These are phyloP conservation scores for Dolichotis patagonum DNA, from an alignment of 2,113 vertebrate genomes.

Conservation along the genomic window DNA sequence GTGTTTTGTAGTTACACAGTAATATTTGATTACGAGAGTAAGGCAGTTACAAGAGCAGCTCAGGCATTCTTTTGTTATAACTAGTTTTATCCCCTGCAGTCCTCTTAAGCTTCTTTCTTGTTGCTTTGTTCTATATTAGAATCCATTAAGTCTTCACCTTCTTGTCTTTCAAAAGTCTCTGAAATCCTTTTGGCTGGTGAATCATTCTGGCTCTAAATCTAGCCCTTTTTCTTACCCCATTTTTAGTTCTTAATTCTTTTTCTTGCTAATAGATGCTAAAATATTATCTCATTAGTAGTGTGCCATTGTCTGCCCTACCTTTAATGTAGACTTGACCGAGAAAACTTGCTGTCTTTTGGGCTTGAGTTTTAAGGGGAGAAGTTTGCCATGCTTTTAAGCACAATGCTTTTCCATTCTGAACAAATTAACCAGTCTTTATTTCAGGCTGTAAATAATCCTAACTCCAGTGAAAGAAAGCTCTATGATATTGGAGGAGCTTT, in stretches of 20 bases:
- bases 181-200: conserved; percentile 5
- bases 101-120: background rate
- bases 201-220: conserved; percentile 17
- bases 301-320: conserved; percentile 2
- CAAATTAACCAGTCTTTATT: conserved; percentile 45
- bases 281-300: background rate
- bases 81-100: background rate
- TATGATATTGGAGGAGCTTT: conserved; percentile 30
- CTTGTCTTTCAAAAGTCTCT: conserved; percentile 63
- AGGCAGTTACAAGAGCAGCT: background rate
- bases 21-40: background rate
- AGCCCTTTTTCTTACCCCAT: background rate
- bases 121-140: conserved; percentile 19
- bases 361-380: conserved; percentile 36
- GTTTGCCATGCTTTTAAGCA: conserved; percentile 7
- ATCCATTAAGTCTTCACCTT: background rate
- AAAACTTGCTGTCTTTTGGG: conserved; percentile 35
- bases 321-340: background rate
- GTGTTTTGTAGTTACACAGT: background rate
- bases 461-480: background rate
- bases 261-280: conserved; percentile 12
- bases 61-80: background rate
- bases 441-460: background rate
- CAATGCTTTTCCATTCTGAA: conserved; percentile 36
- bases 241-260: conserved; percentile 57